Evolutionary conservation across 2,113 vertebrate species (phyloP), one percentile per base, ranked within the genome.

Genomic region (Sphaerodactylus townsendi): DNA sequence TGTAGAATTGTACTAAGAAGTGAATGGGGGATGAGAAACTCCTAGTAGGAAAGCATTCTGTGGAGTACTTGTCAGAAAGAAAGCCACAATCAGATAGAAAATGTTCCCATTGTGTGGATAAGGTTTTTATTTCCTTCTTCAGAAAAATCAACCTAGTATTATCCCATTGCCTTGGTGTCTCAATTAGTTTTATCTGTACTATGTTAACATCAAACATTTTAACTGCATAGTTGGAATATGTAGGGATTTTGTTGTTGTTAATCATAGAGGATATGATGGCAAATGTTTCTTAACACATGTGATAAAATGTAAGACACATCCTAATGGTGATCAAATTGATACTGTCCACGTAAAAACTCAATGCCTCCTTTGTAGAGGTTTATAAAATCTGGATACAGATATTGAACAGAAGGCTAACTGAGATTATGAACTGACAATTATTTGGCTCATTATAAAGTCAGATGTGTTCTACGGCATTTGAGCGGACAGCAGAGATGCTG

Each of bases 381-480:
- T 94, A 82, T 79, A 93, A 92, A 94, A 93, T 95, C 95, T 95
- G 94, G 95, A 96, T 92, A 88, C 39, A 68, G 92, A 92, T 92
- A 93, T 81, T 85, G 91, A 94, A 92, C 95, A 96, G 94, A 96
- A 95, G 94, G 95, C 90, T 92, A 94, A 90, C 87, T 74, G 91
- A 92, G 92, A 94, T 94, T 95, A 94, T 89, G 87, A 95, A 93
- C 90, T 93, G 92, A 96, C 91, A 94, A 95, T 88, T 93, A 83
- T 94, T 94, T 94, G 94, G 92, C 92, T 96, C 92, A 95, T 96
- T 95, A 91, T 85, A 93, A 91, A 96, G 92, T 96, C 95, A 95
- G 91, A 96, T 94, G 88, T 89, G 88, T 94, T 95, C 90, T 87
- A 86, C 93, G 92, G 92, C 94, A 94, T 95, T 95, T 95, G 92